Base-by-base conservation (phyloP, 2,113 vertebrate species). In the Urocynchramus pylzowi region DNA sequence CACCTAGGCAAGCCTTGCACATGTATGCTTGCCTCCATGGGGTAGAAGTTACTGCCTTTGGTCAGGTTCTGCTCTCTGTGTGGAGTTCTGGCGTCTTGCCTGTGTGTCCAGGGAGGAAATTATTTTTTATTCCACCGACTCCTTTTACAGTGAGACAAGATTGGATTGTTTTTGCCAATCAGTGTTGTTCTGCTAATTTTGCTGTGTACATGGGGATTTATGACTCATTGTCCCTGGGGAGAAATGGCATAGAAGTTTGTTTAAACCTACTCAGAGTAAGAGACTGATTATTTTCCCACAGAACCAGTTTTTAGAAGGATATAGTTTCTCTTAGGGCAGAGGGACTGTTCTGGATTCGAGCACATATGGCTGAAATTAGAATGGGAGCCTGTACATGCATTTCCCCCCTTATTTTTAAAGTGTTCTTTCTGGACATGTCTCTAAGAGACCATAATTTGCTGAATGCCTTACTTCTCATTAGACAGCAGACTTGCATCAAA, bases 211-310 rank as follows among this genome's bases (percentile, higher is more conserved):
- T 91, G 84, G 81, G 61, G 64, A 95, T 95, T 96, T 96, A 92
- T 95, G 90, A 95, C 68, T 96, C 93, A 95, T 59, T 93, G 96
- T 97, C 96, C 90, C 93, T 84, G 56, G 44, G 82, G 80, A 96
- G 71, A 92, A 82, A 82, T 91, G 84, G 68, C 94, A 94, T 26
- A 87, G 61, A 94, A 93, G 90, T 91, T 95, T 95, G 35, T 92
- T 96, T 95, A 95, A 90, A 86, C 69, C 73, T 86, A 73, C 73
- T 93, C 84, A 67, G 77, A 91, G 65, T 87, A 92, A 93, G 52
- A 89, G 83, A 73, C 80, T 95, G 92, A 87, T 89, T 92, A 64
- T 90, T 60, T 87, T 97, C 73, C 77, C 85, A 90, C 17, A 93
- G 76, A 94, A 95, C 69, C 83, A 86, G 65, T 74, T 95, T 96